These are phyloP conservation scores for Gymnobelideus leadbeateri DNA, from an alignment of 2,113 vertebrate genomes.

Conservation along the genomic window DNA sequence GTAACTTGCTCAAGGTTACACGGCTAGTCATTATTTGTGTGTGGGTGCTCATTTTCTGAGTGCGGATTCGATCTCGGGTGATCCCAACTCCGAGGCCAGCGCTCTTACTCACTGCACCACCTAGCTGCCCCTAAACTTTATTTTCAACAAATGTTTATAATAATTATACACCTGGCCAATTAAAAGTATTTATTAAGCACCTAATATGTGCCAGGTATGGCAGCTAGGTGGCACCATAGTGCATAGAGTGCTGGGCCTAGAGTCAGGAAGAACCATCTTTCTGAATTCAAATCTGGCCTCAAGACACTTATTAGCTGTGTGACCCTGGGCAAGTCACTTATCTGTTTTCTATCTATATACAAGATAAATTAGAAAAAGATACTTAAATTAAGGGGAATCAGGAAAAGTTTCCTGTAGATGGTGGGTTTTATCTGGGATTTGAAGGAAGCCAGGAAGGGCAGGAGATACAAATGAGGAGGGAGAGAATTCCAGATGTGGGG, in stretches of 20 bases:
- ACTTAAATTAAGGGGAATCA: background rate
- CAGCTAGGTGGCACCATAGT: background rate
- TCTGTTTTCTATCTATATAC: background rate
- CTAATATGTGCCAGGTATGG: background rate
- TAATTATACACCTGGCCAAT: background rate
- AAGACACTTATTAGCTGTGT: background rate
- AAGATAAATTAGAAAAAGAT: background rate
- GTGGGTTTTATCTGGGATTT: background rate
- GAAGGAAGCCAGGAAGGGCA: background rate
- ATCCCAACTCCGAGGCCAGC: too few relatives aligned
- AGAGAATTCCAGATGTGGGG: background rate
- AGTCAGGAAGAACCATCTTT: background rate
- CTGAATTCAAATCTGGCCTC: background rate
- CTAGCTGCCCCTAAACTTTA: background rate
- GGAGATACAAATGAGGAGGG: background rate
- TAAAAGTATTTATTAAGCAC: background rate
- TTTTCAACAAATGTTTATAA: background rate
- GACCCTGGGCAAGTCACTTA: background rate
- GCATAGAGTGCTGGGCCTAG: background rate
- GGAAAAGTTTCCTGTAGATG: background rate
- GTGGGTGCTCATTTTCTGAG: too few relatives aligned
- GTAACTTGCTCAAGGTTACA: too few relatives aligned
- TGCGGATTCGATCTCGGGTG: too few relatives aligned
- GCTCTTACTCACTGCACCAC: too few relatives aligned
- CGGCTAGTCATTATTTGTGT: too few relatives aligned